phyloP scores from a whole-genome alignment of 2,888 invertebrate species.

The Agonopterix alstromeriana region DNA sequence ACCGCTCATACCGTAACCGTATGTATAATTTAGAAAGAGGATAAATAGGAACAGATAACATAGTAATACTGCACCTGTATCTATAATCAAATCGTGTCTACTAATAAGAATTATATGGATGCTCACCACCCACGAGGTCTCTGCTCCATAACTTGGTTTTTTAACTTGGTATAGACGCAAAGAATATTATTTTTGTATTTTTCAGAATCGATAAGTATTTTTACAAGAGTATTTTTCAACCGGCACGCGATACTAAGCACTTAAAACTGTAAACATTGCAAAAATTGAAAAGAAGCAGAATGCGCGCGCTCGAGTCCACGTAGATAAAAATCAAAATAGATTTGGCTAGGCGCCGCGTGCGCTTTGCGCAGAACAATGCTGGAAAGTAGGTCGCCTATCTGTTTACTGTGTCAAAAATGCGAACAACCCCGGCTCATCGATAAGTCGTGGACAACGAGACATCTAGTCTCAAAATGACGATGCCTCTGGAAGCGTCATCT shows the following conservation, averaged over 20 bases:
- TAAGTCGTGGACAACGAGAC: constrained; percentile 1
- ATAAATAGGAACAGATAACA: neutral
- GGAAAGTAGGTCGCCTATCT: constrained; percentile 63
- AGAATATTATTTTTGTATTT: neutral
- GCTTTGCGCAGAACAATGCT: constrained; percentile 55
- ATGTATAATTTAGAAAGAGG: neutral
- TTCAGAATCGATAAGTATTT: neutral
- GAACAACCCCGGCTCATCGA: constrained; percentile 24
- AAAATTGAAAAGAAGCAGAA: constrained; percentile 52
- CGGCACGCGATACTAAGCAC: neutral
- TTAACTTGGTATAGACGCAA: neutral
- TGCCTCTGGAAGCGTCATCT: too few relatives aligned
- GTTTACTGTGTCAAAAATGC: constrained; percentile 65
- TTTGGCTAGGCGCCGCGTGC: constrained; percentile 65
- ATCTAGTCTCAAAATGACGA: too few relatives aligned
- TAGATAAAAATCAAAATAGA: constrained; percentile 70
- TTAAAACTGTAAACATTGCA: constrained; percentile 47
- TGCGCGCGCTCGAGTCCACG: constrained; percentile 44
- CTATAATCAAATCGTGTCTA: too few relatives aligned
- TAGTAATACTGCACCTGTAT: too few relatives aligned
- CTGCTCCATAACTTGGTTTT: too few relatives aligned
- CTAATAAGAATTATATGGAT: too few relatives aligned
- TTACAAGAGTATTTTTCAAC: constrained; percentile 1
- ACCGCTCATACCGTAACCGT: too few relatives aligned
- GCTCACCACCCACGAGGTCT: too few relatives aligned